A percentile compares a stretch with the other conserved stretches of the same genome.
phyloP scores from a whole-genome alignment of 2,113 vertebrate genomes.

The Oostethus manadensis region DNA sequence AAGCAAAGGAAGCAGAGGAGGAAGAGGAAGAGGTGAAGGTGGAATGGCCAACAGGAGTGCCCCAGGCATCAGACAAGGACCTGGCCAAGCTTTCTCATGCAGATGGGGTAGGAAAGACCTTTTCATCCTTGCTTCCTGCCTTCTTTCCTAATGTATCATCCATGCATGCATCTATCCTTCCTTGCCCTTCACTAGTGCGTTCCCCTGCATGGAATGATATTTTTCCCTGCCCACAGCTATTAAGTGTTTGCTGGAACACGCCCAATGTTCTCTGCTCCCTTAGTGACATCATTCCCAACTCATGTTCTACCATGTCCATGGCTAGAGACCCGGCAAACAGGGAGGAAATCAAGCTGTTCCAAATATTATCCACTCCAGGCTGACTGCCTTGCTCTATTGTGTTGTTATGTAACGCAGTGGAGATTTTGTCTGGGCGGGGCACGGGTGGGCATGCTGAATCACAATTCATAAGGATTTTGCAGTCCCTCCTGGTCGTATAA shows the following conservation, averaged over 20 bases:
- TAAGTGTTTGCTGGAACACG: constrained; percentile 24
- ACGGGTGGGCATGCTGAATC: constrained; percentile 2
- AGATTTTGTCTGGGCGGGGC: constrained; percentile 14
- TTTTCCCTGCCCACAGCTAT: constrained; percentile 7
- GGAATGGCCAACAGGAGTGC: constrained; percentile 68
- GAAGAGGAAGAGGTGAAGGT: constrained; percentile 64
- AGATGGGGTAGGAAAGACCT: constrained; percentile 77
- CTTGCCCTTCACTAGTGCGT: not conserved
- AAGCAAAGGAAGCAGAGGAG: constrained; percentile 61
- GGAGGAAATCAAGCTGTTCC: constrained; percentile 14
- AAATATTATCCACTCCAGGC: constrained; percentile 16
- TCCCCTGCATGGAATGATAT: constrained; percentile 1
- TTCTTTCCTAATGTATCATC: not conserved
- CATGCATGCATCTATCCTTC: not conserved
- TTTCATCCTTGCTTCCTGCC: constrained; percentile 4
- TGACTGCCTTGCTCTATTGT: constrained; percentile 3
- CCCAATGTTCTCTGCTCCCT: not conserved
- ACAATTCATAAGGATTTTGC: not conserved
- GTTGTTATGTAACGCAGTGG: constrained; percentile 21
- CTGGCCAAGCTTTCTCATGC: constrained; percentile 84
- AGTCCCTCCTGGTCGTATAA: no score
- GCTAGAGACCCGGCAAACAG: not conserved
- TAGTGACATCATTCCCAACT: constrained; percentile 31
- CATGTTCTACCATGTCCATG: not conserved
- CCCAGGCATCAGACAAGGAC: constrained; percentile 83